Conservation (phyloP, 2,113 vertebrate species). For the Myiagra hebetior region DNA sequence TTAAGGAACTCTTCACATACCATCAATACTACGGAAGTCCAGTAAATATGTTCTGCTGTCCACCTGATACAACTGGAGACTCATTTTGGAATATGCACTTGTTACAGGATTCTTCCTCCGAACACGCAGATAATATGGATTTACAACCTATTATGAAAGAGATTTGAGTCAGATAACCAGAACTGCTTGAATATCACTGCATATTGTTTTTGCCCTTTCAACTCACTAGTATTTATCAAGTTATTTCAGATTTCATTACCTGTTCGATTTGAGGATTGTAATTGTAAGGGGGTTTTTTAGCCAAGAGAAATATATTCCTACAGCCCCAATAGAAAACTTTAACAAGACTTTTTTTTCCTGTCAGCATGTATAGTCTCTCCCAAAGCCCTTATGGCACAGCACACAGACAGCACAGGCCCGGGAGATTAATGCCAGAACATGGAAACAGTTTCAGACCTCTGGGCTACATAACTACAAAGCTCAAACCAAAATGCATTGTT, state of each 20-base stretch:
- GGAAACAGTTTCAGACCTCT: neutral
- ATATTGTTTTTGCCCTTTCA: neutral
- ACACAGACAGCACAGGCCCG: neutral
- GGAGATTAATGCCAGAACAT: neutral
- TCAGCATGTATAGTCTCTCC: neutral
- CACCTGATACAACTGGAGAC: conserved; percentile 96
- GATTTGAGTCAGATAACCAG: neutral
- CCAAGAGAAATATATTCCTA: neutral
- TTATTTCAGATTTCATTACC: neutral
- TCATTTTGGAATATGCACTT: conserved; percentile 95
- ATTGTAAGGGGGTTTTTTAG: neutral
- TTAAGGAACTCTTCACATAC: conserved; percentile 71
- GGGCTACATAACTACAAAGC: neutral
- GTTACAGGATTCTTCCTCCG: conserved; percentile 93
- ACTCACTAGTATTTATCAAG: neutral
- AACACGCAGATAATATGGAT: conserved; percentile 94
- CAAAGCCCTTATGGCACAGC: neutral
- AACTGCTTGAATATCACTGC: neutral
- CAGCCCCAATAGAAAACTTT: neutral
- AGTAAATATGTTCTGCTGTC: conserved; percentile 96
- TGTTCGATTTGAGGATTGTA: neutral
- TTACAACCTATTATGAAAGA: conserved; percentile 84
- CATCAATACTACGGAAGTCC: conserved; percentile 97
- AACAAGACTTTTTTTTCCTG: neutral
- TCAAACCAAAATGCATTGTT: neutral